Base-by-base conservation (phyloP, 2,888 invertebrate genomes). In the Troides aeacus region DNA sequence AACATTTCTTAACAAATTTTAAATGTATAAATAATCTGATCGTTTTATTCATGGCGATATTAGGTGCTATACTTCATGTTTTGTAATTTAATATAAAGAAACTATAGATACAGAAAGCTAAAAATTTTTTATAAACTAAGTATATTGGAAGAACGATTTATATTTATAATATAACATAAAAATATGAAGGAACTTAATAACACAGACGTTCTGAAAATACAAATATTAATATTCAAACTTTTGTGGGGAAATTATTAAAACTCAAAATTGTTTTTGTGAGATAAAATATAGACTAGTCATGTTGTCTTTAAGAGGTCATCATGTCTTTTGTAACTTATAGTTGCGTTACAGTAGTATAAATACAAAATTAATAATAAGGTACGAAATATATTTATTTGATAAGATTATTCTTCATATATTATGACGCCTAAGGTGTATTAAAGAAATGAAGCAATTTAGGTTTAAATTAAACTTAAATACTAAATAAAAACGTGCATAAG, bases 1-100 rank as follows among this genome's bases (percentile, higher is more conserved):
- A 68, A 71, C 58, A 46, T 68, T 65, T 66, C 53, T 68, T 71
- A 50, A 50, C 23, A 68, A 68, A 53, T 68, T 59, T 59, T 50
- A 64, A 68, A 68, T 68, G 59, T 63, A 68, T 62, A 64, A 58
- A 64, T 30, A 8, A 62, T 63, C 64, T 64, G 64, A 53, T 39
- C 42, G 56, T 42, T 61, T 62, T 50, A 68, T 64, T 58, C 2
- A 21, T 64, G 21, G 39, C 58, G 23, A 50, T 50, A 68, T 36
- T 30, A 60, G n/a, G 68, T 50, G 50, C 30, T 6, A 50, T 46
- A 46, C 12, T 46, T 50, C 15, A 5, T 50, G 18, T 50, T 15
- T 15, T 17, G 18, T 17, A 50, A 50, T 50, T 50, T 17, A 50
- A 5, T 7, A 7, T 1, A 2, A 17, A 17, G 17, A 50, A 18